Conservation (phyloP, 2,797 vertebrate genomes). For the Alauda arvensis region DNA sequence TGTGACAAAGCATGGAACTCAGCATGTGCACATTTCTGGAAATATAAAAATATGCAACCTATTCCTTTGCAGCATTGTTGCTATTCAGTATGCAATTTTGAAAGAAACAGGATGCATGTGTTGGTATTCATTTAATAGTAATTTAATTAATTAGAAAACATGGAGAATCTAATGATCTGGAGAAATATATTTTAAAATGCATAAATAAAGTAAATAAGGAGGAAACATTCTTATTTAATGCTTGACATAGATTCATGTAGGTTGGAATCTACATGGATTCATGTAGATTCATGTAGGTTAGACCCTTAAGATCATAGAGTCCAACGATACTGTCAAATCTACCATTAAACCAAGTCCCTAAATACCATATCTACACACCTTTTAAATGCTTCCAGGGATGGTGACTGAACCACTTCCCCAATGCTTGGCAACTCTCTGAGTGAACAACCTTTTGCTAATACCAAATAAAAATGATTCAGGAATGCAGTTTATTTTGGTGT, state of each 20-base stretch:
- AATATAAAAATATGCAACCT: not conserved
- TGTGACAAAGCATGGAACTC: not conserved
- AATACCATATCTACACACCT: not conserved
- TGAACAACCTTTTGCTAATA: not conserved
- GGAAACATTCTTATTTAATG: not conserved
- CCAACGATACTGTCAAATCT: not conserved
- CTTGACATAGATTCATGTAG: not conserved
- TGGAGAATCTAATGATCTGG: not conserved
- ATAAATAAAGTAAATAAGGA: not conserved
- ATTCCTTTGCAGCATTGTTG: not conserved
- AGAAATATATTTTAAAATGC: not conserved
- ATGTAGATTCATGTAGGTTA: not conserved
- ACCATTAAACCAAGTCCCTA: not conserved
- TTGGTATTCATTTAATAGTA: not conserved
- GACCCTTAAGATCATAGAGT: not conserved
- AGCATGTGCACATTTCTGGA: not conserved
- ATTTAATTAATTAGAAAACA: not conserved
- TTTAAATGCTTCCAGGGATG: not conserved
- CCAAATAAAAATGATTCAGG: not conserved
- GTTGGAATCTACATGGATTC: too few relatives aligned
- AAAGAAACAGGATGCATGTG: not conserved
- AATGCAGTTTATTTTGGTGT: not conserved
- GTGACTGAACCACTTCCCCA: not conserved
- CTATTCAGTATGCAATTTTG: not conserved
- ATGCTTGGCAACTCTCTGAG: not conserved